These are phyloP conservation scores for Varanus komodoensis DNA, from an alignment of 2,113 vertebrate species.

Conservation along the genomic window DNA sequence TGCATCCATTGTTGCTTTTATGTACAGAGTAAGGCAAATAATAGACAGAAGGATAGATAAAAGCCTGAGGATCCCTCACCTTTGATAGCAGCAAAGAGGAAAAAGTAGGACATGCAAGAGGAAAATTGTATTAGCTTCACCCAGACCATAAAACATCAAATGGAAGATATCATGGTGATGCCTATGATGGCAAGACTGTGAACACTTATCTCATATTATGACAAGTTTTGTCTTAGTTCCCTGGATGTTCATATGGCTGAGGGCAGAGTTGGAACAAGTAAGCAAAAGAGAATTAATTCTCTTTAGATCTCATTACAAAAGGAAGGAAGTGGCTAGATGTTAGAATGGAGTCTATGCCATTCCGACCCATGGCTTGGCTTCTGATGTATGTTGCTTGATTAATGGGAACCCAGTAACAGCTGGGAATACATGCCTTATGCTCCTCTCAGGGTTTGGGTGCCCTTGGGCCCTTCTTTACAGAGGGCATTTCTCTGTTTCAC, in stretches of 20 bases:
- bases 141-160: neutral
- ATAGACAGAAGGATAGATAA: neutral
- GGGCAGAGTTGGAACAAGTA: too few species aligned
- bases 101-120: neutral
- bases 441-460: neutral
- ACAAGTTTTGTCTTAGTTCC: neutral
- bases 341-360: neutral
- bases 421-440: neutral
- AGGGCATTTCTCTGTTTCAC: too few species aligned
- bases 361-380: neutral
- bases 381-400: neutral
- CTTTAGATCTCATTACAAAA: neutral
- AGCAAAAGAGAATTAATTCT: neutral
- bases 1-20: constrained; percentile 3
- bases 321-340: neutral
- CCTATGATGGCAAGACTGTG: neutral
- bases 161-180: neutral
- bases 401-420: neutral
- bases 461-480: too few species aligned
- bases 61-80: constrained; percentile 6
- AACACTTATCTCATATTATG: neutral
- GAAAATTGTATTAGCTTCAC: neutral
- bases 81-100: constrained; percentile 13
- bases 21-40: constrained; percentile 5
- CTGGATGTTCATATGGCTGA: neutral